These are phyloP conservation scores for Nesoenas mayeri DNA, from an alignment of 2,113 vertebrate genomes.

Conservation along the genomic window DNA sequence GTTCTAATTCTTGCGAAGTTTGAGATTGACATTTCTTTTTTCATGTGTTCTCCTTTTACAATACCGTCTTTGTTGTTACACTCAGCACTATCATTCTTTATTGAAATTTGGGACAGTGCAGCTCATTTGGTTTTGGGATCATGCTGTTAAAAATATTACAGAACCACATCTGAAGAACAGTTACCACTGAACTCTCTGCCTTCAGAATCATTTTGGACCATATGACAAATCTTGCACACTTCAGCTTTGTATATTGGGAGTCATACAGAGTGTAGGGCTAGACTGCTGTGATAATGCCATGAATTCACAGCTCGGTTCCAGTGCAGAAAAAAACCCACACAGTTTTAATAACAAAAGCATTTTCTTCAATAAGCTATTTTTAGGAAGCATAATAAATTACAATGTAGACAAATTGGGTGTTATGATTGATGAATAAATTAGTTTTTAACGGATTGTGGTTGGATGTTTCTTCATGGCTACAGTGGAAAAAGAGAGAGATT, in stretches of 20 bases:
- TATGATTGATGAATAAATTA: background rate
- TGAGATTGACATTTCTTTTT: background rate
- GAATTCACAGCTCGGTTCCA: background rate
- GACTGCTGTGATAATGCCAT: background rate
- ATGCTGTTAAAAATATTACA: constrained; percentile 29
- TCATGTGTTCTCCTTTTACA: background rate
- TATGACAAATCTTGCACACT: background rate
- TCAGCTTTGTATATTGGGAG: background rate
- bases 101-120: background rate
- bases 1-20: background rate
- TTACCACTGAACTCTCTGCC: background rate
- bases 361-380: background rate
- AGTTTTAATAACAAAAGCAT: background rate
- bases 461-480: rapidly evolving
- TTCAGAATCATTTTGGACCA: background rate
- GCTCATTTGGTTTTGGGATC: background rate
- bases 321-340: background rate
- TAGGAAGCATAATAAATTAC: background rate
- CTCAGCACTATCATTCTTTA: background rate
- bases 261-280: background rate
- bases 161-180: constrained; percentile 1
- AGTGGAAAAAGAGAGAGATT: background rate
- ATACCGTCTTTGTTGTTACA: background rate
- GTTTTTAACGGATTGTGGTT: background rate
- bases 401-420: background rate